These are phyloP conservation scores for Pteropus rufus DNA, from an alignment of 2,797 vertebrate species.

Conservation along the genomic window DNA sequence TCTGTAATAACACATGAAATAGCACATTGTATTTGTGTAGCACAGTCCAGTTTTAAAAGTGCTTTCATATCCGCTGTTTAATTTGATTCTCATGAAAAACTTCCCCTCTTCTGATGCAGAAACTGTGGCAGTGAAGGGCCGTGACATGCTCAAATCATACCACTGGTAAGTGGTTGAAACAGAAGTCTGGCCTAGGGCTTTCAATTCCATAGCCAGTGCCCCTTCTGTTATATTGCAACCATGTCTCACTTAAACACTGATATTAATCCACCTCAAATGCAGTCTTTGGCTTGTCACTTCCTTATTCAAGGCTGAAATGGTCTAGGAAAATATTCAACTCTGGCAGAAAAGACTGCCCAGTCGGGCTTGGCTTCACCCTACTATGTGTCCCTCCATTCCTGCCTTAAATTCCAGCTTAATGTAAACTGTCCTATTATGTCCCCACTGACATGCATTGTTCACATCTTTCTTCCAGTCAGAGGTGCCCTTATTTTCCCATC, in stretches of 20 bases:
- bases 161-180: background rate
- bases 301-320: background rate
- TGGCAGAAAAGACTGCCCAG: background rate
- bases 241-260: background rate
- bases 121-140: background rate
- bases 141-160: background rate
- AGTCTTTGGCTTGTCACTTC: background rate
- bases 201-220: background rate
- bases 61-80: background rate
- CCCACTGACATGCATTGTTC: background rate
- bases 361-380: background rate
- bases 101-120: background rate
- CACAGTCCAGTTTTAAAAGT: background rate
- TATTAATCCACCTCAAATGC: background rate
- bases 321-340: background rate
- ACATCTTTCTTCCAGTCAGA: background rate
- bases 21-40: background rate
- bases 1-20: background rate
- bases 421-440: background rate
- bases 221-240: background rate
- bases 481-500: background rate
- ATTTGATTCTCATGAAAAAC: background rate
- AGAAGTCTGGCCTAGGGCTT: background rate
- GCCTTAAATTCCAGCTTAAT: background rate
- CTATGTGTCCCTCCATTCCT: background rate